Evolutionary conservation across 2,888 invertebrate genomes (phyloP).

Genomic region (Reticulitermes lucifugus): DNA sequence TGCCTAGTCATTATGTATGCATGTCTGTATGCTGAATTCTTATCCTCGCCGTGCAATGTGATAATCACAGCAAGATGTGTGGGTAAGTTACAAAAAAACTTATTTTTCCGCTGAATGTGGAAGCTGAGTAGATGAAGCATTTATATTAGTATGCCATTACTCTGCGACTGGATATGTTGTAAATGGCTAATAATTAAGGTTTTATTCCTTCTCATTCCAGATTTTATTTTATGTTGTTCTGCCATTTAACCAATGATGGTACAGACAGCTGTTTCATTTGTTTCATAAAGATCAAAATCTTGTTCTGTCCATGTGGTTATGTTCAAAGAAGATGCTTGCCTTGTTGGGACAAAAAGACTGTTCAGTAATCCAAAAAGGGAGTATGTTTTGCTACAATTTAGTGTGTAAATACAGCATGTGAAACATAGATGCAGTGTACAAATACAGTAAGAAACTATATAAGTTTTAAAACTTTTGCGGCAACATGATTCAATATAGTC

Average conservation of each 20-base stretch:
- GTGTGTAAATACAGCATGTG: slow-evolving; percentile 32
- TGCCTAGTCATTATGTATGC: slow-evolving; percentile 39
- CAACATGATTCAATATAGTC: no score
- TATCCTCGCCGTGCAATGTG: slow-evolving; percentile 4
- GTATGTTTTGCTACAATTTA: slow-evolving; percentile 21
- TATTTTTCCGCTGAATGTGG: not conserved
- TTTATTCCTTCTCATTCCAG: not conserved
- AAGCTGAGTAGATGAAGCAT: not conserved
- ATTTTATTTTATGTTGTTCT: not conserved
- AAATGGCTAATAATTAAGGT: not conserved
- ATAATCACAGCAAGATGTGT: not conserved
- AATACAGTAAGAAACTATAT: slow-evolving; percentile 7
- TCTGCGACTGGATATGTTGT: not conserved
- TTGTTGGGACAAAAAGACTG: not conserved
- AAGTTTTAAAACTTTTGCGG: no score
- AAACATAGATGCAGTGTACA: slow-evolving; percentile 25
- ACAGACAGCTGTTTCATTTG: not conserved
- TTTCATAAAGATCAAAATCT: slow-evolving; percentile 1
- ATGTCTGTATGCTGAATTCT: slow-evolving; percentile 12
- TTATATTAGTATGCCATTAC: not conserved
- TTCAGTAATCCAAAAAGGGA: slow-evolving; percentile 23
- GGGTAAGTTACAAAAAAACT: not conserved
- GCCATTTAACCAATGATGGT: not conserved
- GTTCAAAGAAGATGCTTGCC: not conserved
- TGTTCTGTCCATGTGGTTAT: not conserved